Base-by-base conservation (phyloP, 1,140 invertebrate species). In the Wasmannia auropunctata region DNA sequence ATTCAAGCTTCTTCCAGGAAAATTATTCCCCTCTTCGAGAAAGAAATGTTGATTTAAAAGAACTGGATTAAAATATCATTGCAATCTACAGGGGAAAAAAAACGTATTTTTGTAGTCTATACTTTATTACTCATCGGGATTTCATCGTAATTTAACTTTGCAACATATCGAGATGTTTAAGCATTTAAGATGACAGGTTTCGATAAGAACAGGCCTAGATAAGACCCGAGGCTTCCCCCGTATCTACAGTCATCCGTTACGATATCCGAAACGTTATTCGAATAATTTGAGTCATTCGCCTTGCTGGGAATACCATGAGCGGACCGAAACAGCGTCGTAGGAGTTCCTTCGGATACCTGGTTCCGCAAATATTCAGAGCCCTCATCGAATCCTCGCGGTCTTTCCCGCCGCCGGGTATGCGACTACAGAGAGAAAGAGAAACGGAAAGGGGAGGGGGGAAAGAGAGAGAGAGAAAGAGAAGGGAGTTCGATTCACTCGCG, bases 321-420 rank as follows among this genome's bases (percentile, higher is more conserved):
- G 14, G 28, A 43, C 67, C 25, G 58, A 70, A 43, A 60, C 67
- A 54, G n/a, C 76, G 60, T 19, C 54, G 67, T 34, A 25, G 51
- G 79, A 72, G 79, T 83, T 83, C 79, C 31, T 28, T 74, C 37
- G 79, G 40, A 83, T 74, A 74, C 67, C 79, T 74, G 79, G 79
- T 83, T 74, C 67, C 79, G 67, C 79, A 83, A 83, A 83, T 83
- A 83, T 83, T 67, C 40, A 80, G 67, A 69, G 51, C 67, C 67
- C 79, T 62, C 81, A 28, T 43, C 51, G 80, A 19, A 14, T 62
- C 75, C 60, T 28, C 83, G 8, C 31, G 22, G 34, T 76, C 43
- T 74, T 85, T 37, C 51, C 63, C 65, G 49, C 60, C 62, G 0
- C 11, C n/a, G 62, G 43, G 22, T 72, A 72, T 58, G 54, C 51